These are phyloP conservation scores for Vicugna pacos DNA, from an alignment of 2,113 vertebrate species.

Conservation along the genomic window DNA sequence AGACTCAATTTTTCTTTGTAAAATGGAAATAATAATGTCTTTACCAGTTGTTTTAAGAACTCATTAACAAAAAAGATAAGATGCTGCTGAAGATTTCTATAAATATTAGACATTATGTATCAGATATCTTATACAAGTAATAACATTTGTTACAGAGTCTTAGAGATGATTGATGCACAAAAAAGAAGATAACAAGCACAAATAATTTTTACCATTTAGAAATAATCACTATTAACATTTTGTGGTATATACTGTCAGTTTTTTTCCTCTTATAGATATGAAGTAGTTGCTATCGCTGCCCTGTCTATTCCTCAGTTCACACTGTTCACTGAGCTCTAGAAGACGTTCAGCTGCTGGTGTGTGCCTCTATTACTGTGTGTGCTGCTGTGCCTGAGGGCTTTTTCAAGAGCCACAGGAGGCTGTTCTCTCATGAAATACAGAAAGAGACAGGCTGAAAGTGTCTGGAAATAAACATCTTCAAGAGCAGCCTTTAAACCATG, in stretches of 20 bases:
- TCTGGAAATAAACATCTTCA: neutral
- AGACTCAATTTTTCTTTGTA: neutral
- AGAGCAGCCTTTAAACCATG: neutral
- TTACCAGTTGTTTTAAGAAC: neutral
- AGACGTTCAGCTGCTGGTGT: neutral
- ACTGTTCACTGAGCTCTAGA: neutral
- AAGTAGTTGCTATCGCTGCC: neutral
- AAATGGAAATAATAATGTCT: slow-evolving; percentile 6
- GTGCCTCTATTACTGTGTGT: neutral
- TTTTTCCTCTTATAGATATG: neutral
- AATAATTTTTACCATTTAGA: slow-evolving; percentile 1
- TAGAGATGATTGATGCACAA: neutral
- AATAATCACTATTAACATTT: slow-evolving; percentile 15
- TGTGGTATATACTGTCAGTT: neutral
- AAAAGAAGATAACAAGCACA: neutral
- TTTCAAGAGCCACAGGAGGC: neutral
- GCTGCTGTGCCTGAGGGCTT: neutral
- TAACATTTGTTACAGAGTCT: neutral
- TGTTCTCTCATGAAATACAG: neutral
- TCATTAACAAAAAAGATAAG: neutral
- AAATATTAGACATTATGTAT: neutral
- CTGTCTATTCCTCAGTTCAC: neutral
- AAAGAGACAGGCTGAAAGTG: neutral
- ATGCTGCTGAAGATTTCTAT: neutral
- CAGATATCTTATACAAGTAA: neutral